Conservation (phyloP, 2,888 invertebrate genomes). For the Parnassius mnemosyne region DNA sequence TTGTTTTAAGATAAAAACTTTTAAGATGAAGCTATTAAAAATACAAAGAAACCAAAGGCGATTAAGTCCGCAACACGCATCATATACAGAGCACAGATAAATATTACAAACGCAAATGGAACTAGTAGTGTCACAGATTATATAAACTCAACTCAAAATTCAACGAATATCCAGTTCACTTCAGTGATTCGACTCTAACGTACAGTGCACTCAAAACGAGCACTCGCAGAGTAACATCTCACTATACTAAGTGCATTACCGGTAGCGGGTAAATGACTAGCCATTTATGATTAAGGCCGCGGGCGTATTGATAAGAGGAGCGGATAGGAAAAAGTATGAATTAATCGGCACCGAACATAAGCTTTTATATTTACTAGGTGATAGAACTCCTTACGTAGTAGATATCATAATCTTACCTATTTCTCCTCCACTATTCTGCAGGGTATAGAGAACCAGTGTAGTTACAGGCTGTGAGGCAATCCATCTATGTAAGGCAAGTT, state of each 20-base stretch:
- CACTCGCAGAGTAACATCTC: conserved; percentile 66
- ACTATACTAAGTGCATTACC: conserved; percentile 63
- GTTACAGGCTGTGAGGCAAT: too few relatives aligned
- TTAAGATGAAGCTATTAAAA: neutral
- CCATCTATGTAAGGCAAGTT: too few relatives aligned
- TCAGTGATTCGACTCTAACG: conserved; percentile 46
- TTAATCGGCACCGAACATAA: neutral
- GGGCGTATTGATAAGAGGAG: conserved; percentile 43
- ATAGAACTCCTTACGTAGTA: too few relatives aligned
- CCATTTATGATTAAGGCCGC: conserved; percentile 45
- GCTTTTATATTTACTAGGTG: too few relatives aligned
- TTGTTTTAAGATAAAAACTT: too few relatives aligned
- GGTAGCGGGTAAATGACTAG: conserved; percentile 43
- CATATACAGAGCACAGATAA: conserved; percentile 29
- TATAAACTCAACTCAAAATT: conserved; percentile 23
- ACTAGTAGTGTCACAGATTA: conserved; percentile 2
- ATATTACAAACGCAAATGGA: neutral
- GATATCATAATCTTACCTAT: too few relatives aligned
- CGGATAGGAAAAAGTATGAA: conserved; percentile 31
- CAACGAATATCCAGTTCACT: conserved; percentile 18
- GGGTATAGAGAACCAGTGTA: too few relatives aligned
- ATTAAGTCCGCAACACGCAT: neutral
- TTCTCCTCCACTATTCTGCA: too few relatives aligned
- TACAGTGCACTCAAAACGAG: conserved; percentile 59
- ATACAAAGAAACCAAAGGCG: neutral